These are phyloP conservation scores for Thymelicus acteon DNA, from an alignment of 2,888 invertebrate species.

Conservation along the genomic window DNA sequence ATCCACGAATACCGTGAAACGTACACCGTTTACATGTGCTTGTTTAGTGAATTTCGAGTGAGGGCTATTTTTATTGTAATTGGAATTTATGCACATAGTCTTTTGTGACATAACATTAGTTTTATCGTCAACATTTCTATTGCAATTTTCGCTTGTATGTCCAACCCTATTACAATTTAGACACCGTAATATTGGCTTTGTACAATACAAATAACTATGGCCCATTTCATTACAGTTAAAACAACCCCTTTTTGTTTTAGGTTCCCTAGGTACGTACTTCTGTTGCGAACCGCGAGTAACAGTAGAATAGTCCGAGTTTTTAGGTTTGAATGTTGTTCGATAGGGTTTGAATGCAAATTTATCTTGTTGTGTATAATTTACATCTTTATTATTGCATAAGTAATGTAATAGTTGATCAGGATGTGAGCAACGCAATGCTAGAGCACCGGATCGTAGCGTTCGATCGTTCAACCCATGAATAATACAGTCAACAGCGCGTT, in stretches of 20 bases:
- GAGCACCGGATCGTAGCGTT: conserved; percentile 41
- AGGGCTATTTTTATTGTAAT: neutral
- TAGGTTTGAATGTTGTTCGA: neutral
- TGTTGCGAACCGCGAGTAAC: no score
- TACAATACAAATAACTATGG: neutral
- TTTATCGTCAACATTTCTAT: neutral
- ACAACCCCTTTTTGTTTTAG: neutral
- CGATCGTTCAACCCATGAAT: conserved; percentile 45
- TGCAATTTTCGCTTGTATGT: conserved; percentile 1
- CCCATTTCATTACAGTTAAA: conserved; percentile 9
- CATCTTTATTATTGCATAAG: conserved; percentile 6
- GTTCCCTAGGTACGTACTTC: no score
- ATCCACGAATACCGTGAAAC: neutral
- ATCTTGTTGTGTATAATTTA: neutral
- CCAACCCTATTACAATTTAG: neutral
- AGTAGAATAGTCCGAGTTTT: no score
- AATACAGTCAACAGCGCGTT: conserved; percentile 45
- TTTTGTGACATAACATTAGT: neutral
- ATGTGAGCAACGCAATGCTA: conserved; percentile 37
- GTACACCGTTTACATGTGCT: neutral
- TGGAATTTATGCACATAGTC: conserved; percentile 1
- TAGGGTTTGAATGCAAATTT: neutral
- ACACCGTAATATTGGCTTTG: conserved; percentile 1
- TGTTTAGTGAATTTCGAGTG: neutral
- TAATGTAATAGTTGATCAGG: conserved; percentile 14